phyloP scores from a whole-genome alignment of 2,888 invertebrate species.

The Hirudinaria manillensis region DNA sequence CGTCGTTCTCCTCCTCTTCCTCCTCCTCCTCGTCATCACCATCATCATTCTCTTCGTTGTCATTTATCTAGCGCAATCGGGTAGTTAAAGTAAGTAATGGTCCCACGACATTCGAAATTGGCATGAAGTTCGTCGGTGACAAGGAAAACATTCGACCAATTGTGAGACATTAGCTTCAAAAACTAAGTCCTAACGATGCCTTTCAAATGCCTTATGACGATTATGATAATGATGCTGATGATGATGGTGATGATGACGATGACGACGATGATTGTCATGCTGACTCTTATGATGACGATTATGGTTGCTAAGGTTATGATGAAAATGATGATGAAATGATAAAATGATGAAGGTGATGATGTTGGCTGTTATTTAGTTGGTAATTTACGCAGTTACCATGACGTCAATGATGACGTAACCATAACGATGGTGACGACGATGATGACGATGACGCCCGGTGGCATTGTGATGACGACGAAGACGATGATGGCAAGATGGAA shows the following conservation, averaged over 20 bases:
- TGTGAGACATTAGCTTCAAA: too few relatives aligned
- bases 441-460: background rate
- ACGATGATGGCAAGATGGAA: too few relatives aligned
- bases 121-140: constrained; percentile 4
- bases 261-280: constrained; percentile 17
- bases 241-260: background rate
- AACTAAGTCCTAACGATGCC: too few relatives aligned
- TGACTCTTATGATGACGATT: constrained; percentile 14
- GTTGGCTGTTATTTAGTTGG: background rate
- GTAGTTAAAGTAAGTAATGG: background rate
- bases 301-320: background rate
- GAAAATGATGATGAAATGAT: background rate
- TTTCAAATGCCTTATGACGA: background rate
- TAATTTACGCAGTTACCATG: background rate
- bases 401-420: background rate
- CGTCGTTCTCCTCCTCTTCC: background rate
- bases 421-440: background rate
- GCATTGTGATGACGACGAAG: too few relatives aligned
- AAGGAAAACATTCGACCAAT: background rate
- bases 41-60: too few relatives aligned
- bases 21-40: too few relatives aligned
- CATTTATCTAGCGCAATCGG: background rate
- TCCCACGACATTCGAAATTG: background rate
- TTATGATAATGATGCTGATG: constrained; percentile 6
- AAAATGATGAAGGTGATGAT: background rate